Conservation (phyloP, 2,797 vertebrate genomes). For the Pempheris klunzingeri region DNA sequence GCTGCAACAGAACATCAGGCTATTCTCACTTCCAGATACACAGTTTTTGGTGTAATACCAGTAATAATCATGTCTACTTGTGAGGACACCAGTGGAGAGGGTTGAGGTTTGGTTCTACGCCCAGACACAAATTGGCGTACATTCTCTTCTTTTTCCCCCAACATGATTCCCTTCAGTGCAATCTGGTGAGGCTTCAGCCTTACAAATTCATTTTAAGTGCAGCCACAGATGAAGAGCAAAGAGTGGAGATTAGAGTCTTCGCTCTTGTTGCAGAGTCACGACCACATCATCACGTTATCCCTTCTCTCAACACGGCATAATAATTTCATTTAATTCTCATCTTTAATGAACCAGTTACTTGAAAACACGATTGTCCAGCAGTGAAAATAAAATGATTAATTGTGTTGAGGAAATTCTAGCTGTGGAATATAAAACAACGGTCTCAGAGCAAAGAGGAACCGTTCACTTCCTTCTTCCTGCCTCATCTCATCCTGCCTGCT, state of each 20-base stretch:
- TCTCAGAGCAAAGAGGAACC: neutral
- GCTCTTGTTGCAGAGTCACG: neutral
- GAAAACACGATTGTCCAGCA: no score
- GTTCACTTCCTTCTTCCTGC: neutral
- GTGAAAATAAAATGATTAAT: neutral
- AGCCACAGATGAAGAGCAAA: slow-evolving; percentile 15
- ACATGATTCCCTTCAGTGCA: slow-evolving; percentile 1
- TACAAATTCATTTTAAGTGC: slow-evolving; percentile 14
- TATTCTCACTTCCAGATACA: slow-evolving; percentile 8
- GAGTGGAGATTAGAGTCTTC: slow-evolving; percentile 12
- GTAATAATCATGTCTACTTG: slow-evolving; percentile 33
- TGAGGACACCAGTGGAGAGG: slow-evolving; percentile 27
- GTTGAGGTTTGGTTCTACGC: slow-evolving; percentile 31
- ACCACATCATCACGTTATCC: neutral
- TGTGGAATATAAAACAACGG: neutral
- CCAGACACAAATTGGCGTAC: slow-evolving; percentile 30
- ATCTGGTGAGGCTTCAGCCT: slow-evolving; percentile 29
- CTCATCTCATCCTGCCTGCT: neutral
- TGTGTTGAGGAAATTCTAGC: neutral
- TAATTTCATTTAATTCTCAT: neutral
- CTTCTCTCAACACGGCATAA: neutral
- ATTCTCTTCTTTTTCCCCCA: neutral
- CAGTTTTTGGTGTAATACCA: slow-evolving; percentile 15
- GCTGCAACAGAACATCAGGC: slow-evolving; percentile 7
- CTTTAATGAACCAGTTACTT: neutral